Percentiles rank a stretch among this genome's conserved stretches.
Evolutionary conservation across 2,797 vertebrate species (phyloP).

Genomic region (Manis pentadactyla): DNA sequence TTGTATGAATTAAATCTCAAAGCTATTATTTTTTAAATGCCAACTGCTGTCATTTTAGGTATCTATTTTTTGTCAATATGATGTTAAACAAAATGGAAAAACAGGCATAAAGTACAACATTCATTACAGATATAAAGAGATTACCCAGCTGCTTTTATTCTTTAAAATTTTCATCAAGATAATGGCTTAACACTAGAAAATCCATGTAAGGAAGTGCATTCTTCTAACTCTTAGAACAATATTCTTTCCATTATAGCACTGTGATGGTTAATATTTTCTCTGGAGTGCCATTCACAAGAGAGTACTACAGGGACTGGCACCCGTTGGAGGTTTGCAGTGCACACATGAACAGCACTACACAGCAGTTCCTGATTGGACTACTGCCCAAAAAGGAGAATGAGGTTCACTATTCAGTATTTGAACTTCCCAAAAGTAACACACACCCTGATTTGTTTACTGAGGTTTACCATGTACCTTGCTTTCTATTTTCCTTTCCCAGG

Average conservation of each 20-base stretch:
- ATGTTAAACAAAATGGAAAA: neutral
- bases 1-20: neutral
- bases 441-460: neutral
- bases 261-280: neutral
- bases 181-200: neutral
- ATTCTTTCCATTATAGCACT: neutral
- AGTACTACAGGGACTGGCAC: neutral
- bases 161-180: neutral
- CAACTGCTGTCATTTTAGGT: neutral
- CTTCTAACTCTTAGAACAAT: neutral
- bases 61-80: neutral
- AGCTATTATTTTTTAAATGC: neutral
- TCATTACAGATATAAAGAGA: neutral
- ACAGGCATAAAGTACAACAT: neutral
- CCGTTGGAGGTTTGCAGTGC: rapidly evolving
- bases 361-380: neutral
- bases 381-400: neutral
- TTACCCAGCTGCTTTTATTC: neutral
- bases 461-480: neutral
- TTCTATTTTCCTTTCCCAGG: neutral
- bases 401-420: neutral
- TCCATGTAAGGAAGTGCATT: neutral
- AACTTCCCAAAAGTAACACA: neutral
- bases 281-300: neutral
- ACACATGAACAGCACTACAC: neutral